Evolutionary conservation across 2,888 invertebrate species (phyloP).

Genomic region (Epinotia ramella): DNA sequence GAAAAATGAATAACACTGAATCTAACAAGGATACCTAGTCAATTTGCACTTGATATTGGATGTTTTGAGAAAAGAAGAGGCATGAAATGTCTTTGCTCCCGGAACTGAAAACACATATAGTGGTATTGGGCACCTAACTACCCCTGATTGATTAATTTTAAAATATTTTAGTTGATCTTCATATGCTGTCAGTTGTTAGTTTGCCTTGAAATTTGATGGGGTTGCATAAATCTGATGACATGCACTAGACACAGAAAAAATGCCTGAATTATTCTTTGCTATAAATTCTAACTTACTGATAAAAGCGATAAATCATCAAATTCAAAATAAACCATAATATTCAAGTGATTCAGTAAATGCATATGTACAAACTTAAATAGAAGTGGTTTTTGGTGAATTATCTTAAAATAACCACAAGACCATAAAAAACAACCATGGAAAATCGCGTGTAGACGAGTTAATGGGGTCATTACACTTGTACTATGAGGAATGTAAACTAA

Average conservation of each 20-base stretch:
- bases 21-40: neutral
- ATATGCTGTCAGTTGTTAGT: neutral
- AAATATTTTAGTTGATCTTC: neutral
- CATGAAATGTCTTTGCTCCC: neutral
- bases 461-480: conserved; percentile 27
- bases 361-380: neutral
- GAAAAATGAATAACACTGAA: neutral
- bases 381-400: conserved; percentile 3
- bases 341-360: neutral
- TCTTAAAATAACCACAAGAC: neutral
- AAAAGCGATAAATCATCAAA: neutral
- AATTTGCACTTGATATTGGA: neutral
- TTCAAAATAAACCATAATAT: neutral
- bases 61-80: neutral
- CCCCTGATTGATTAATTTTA: neutral
- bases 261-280: neutral
- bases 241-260: neutral
- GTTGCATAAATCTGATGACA: no score
- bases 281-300: neutral
- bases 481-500: conserved; percentile 33
- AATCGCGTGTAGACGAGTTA: conserved; percentile 13
- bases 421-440: neutral
- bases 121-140: neutral
- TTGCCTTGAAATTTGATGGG: neutral
- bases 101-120: neutral